Percentiles rank a stretch among this genome's conserved stretches.
These are phyloP conservation scores for Harpegnathos saltator DNA, from an alignment of 1,140 invertebrate genomes.

Conservation along the genomic window DNA sequence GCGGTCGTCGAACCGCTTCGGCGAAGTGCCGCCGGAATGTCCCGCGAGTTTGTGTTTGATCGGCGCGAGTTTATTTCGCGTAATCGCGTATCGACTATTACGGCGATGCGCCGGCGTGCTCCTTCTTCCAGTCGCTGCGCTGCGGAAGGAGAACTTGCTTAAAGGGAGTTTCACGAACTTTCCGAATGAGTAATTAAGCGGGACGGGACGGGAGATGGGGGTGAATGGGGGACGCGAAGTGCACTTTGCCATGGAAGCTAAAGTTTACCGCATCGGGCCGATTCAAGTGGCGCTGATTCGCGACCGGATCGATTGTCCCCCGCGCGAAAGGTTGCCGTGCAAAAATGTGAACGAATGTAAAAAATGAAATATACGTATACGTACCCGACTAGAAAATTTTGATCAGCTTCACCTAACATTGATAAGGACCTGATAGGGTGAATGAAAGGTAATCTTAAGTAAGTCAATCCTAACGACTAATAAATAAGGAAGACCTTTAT, in stretches of 20 bases:
- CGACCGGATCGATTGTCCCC: constrained; percentile 45
- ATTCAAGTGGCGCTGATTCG: constrained; percentile 40
- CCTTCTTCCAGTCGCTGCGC: constrained; percentile 29
- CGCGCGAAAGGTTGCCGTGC: constrained; percentile 5
- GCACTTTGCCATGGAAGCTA: constrained; percentile 61
- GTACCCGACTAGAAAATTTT: no score
- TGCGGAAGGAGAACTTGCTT: constrained; percentile 59
- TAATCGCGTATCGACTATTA: constrained; percentile 72
- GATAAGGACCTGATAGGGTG: no score
- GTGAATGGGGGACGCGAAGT: constrained; percentile 34
- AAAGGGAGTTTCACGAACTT: constrained; percentile 73
- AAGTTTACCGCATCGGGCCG: constrained; percentile 60
- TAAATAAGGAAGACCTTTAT: no score
- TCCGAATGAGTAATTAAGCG: constrained; percentile 77
- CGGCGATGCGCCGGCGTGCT: constrained; percentile 48
- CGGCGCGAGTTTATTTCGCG: constrained; percentile 66
- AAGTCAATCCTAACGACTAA: no score
- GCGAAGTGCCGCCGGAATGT: not conserved
- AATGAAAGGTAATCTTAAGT: no score
- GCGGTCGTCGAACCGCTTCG: constrained; percentile 32
- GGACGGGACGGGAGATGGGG: constrained; percentile 26
- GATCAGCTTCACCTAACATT: no score
- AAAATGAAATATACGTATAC: no score
- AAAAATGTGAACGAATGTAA: constrained; percentile 1
- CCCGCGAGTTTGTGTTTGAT: constrained; percentile 27